Evolutionary conservation across 1,140 invertebrate species (phyloP).

Genomic region (Diabrotica virgifera): DNA sequence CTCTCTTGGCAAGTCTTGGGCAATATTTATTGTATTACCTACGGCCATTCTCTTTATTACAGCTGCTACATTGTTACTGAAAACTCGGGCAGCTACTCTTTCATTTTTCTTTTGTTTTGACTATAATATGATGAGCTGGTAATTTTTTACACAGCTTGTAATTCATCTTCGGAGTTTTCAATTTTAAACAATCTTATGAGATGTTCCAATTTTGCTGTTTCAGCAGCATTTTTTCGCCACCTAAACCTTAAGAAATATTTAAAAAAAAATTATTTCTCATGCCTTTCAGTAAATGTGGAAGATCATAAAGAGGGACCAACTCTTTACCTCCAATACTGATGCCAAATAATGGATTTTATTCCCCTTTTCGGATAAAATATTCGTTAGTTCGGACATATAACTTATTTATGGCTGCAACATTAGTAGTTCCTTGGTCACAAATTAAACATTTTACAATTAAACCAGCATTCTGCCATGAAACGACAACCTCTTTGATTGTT

Average conservation of each 20-base stretch:
- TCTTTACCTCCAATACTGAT: conserved; percentile 10
- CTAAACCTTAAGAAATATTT: background rate
- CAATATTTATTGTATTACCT: conserved; percentile 1
- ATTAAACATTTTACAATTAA: conserved; percentile 3
- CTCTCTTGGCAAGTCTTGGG: background rate
- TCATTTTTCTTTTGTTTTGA: conserved; percentile 20
- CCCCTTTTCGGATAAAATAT: background rate
- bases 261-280: conserved; percentile 16
- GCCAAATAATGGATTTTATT: conserved; percentile 12
- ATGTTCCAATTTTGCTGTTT: conserved; percentile 11
- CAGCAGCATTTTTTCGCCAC: background rate
- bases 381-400: conserved; percentile 3
- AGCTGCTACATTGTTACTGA: conserved; percentile 20
- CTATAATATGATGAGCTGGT: conserved; percentile 7
- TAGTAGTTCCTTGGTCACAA: conserved; percentile 16
- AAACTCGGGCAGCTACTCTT: conserved; percentile 16
- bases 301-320: conserved; percentile 14
- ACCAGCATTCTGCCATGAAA: conserved; percentile 5
- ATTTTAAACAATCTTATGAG: conserved; percentile 10
- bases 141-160: conserved; percentile 20
- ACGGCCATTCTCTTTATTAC: conserved; percentile 12
- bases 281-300: conserved; percentile 15
- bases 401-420: conserved; percentile 12
- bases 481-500: conserved; percentile 7
- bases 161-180: conserved; percentile 8